These are phyloP conservation scores for Psittacula derbiana DNA, from an alignment of 2,797 vertebrate species.

Conservation along the genomic window DNA sequence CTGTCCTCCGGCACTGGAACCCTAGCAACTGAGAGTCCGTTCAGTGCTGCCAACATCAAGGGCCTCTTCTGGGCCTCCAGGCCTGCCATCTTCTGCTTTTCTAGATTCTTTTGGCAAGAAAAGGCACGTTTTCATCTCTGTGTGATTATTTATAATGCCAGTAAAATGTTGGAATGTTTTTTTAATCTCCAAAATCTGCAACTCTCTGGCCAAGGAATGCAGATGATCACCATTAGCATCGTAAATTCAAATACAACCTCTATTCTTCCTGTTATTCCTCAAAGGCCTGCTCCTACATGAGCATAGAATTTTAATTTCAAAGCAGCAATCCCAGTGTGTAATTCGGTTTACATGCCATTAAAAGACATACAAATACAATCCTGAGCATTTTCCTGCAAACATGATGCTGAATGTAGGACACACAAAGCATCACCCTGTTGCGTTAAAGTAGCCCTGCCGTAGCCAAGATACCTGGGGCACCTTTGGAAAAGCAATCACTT, in stretches of 20 bases:
- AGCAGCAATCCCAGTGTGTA: conserved; percentile 45
- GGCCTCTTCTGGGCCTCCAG: conserved; percentile 96
- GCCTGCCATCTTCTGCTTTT: conserved; percentile 94
- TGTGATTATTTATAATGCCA: conserved; percentile 80
- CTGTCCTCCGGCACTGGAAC: conserved; percentile 87
- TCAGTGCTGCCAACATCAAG: conserved; percentile 93
- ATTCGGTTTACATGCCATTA: conserved; percentile 36
- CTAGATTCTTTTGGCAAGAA: conserved; percentile 90
- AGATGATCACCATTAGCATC: conserved; percentile 69
- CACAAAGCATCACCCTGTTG: not conserved
- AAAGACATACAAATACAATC: conserved; percentile 41
- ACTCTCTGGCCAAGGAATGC: conserved; percentile 77
- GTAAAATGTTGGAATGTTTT: conserved; percentile 78
- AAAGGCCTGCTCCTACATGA: conserved; percentile 58
- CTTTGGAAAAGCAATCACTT: conserved; percentile 16
- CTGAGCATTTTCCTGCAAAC: conserved; percentile 21
- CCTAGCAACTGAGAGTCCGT: conserved; percentile 89
- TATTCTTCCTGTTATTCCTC: conserved; percentile 61
- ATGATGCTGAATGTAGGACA: not conserved
- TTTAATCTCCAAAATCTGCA: conserved; percentile 81
- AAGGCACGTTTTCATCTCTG: conserved; percentile 80
- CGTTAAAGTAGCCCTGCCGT: not conserved
- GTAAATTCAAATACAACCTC: conserved; percentile 70
- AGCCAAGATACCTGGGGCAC: conserved; percentile 25
- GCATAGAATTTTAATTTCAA: conserved; percentile 62